phyloP scores from a whole-genome alignment of 2,797 vertebrate genomes.

The Argentina silus region DNA sequence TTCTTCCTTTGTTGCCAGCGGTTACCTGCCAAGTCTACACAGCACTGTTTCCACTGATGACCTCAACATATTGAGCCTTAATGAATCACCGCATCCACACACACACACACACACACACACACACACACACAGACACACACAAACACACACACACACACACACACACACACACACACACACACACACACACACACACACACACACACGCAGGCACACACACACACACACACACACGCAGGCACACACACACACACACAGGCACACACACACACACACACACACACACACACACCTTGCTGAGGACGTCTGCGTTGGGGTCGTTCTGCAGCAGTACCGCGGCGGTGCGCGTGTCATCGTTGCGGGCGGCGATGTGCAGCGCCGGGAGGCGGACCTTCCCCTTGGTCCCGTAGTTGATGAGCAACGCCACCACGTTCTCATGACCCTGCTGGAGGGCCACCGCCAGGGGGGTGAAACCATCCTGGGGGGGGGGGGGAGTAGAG shows the following conservation, averaged over 20 bases:
- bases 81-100: not conserved
- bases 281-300: slow-evolving; percentile 86
- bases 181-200: not conserved
- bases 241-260: not conserved
- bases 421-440: slow-evolving; percentile 93
- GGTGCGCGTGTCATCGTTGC: slow-evolving; percentile 94
- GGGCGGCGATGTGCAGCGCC: slow-evolving; percentile 92
- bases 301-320: slow-evolving; percentile 92
- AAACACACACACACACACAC: not conserved
- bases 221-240: slow-evolving; percentile 11
- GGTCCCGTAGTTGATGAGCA: slow-evolving; percentile 94
- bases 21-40: not conserved
- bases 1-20: slow-evolving; percentile 14
- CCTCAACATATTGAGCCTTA: slow-evolving; percentile 16
- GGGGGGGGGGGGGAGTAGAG: slow-evolving; percentile 5
- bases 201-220: not conserved
- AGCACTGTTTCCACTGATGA: not conserved
- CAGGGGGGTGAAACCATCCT: slow-evolving; percentile 96
- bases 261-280: not conserved
- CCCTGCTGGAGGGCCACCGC: slow-evolving; percentile 96
- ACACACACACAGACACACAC: not conserved
- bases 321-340: slow-evolving; percentile 95
- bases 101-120: slow-evolving; percentile 4
- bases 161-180: slow-evolving; percentile 15
- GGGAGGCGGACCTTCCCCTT: slow-evolving; percentile 95